Evolutionary conservation across 2,797 vertebrate genomes (phyloP), one percentile per base, ranked within the genome.

Genomic region (Passerculus sandwichensis): DNA sequence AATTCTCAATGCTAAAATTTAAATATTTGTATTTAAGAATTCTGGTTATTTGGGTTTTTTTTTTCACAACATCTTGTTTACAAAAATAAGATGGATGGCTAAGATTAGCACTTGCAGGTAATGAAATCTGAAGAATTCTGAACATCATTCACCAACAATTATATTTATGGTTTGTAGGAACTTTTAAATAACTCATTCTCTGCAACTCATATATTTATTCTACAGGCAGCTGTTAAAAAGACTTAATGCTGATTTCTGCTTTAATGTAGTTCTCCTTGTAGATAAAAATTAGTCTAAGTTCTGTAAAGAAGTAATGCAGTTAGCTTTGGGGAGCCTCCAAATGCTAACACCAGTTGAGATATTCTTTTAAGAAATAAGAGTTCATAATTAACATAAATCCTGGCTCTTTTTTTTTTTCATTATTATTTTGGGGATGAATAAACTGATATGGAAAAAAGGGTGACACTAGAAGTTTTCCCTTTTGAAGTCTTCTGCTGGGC

Each of bases 41-140:
- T 85, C 26, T 71, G 9, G 4, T 44, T 10, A 3, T 0, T 57
- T 78, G 32, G 10, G 32, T 7, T 2, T 15, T 19, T 15, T 66
- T 40, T 86, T 73, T 44, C 16, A 38, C 38, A 48, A 13, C 50
- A 34, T 3, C 40, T 93, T 93, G 23, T 48, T 44, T 34, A 66
- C n/a, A 85, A 79, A 94, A 92, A 84, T 59, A 81, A 85, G 79
- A 44, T 4, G 2, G 7, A 56, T 53, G 54, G 69, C 47, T 65
- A 90, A 80, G 45, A 90, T 88, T 82, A 82, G 75, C 82, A 75
- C n/a, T 59, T 45, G n/a, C 11, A 88, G 34, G 50, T 87, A 89
- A 78, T 85, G 82, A 96, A 96, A 81, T 38, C 30, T 89, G 47
- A 78, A 84, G 56, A 89, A 92, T 96, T 96, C 83, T 66, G 42